Evolutionary conservation across 1,140 invertebrate genomes (phyloP), one percentile per base, ranked within the genome.

Genomic region (Heliothis subflexa): DNA sequence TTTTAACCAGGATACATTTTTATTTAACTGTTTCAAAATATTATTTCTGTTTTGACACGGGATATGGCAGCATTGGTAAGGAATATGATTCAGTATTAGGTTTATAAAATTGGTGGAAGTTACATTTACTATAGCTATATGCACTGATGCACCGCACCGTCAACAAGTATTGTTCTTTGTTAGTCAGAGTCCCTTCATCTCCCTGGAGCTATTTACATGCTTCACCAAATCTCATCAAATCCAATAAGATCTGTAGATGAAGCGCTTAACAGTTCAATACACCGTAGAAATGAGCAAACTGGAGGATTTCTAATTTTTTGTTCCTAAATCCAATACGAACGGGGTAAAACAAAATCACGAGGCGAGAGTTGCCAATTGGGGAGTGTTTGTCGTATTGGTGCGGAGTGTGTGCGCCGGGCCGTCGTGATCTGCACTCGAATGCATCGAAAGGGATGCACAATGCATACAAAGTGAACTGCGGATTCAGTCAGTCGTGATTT

Each of bases 321-420:
- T 47, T 73, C 54, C 55, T 59, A 78, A 84, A 79, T 83, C 80
- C 72, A 84, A 82, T 83, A 81, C 25, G 55, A 83, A 84, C 79
- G 33, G 77, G 66, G 55, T 83, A 76, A 88, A 89, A 88, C 81
- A 86, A 87, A 89, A 88, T 85, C 83, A 82, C 81, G 78, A 68
- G 72, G 55, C 40, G 79, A 84, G 82, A 84, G 79, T 86, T 86
- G 85, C 81, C 86, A 92, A 92, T 89, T 88, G 88, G 78, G 82
- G 68, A 82, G 81, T 88, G 86, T 89, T 92, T 92, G 88, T 86
- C 88, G 89, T 87, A 87, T 89, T 84, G 83, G 80, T 83, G 84
- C 80, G 61, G 82, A 74, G 82, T 78, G 59, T 79, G 73, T 85
- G 71, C 64, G 75, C 80, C 70, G 18, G 64, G 61, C 74, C 76